A percentile compares a stretch with the other conserved stretches of the same genome.
Evolutionary conservation across 2,113 vertebrate genomes (phyloP).

Genomic region (Galemys pyrenaicus): DNA sequence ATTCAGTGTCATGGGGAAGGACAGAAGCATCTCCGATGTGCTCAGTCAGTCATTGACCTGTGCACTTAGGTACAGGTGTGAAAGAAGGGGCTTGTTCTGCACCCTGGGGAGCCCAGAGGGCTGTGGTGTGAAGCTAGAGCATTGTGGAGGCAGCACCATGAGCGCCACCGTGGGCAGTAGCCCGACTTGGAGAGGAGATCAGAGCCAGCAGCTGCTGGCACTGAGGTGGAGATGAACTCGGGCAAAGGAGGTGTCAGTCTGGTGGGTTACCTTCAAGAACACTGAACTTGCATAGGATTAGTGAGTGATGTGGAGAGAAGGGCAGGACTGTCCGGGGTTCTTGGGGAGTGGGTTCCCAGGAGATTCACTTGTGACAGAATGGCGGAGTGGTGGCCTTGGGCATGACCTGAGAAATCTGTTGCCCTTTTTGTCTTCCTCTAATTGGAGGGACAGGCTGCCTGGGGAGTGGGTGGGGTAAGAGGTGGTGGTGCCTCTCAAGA

Average conservation of each 20-base stretch:
- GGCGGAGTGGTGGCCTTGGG: neutral
- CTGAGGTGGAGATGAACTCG: neutral
- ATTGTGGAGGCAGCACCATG: fast-evolving
- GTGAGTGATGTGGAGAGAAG: neutral
- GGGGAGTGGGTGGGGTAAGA: neutral
- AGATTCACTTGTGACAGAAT: neutral
- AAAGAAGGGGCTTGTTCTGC: neutral
- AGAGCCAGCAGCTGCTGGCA: neutral
- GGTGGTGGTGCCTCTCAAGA: neutral
- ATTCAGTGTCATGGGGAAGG: too few species aligned
- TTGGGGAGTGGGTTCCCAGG: neutral
- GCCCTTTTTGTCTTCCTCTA: neutral
- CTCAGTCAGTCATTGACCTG: neutral
- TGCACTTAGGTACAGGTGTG: neutral
- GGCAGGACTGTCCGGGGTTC: fast-evolving
- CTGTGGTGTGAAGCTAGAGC: neutral
- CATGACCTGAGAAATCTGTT: neutral
- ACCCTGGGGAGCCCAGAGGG: neutral
- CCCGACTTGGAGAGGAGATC: fast-evolving
- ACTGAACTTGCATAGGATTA: neutral
- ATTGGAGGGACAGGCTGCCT: neutral
- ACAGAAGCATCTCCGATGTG: neutral
- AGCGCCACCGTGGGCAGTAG: neutral
- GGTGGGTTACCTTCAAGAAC: neutral
- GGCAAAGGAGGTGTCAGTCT: neutral